phyloP scores from a whole-genome alignment of 92 coral and sea anemone genomes.

The Phenganax stokvisi region DNA sequence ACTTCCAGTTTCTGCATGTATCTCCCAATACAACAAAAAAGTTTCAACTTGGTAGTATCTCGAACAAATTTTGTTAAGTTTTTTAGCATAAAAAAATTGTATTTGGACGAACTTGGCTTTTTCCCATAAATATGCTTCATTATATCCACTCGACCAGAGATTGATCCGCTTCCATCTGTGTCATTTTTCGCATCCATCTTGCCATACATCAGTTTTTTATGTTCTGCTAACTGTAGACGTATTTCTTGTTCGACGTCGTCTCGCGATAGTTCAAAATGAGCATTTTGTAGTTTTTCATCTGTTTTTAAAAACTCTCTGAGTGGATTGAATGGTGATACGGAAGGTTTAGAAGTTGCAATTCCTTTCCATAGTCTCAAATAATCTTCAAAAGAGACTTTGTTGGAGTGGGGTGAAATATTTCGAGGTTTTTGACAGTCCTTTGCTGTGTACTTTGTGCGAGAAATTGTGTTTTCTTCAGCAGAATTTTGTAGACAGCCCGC shows the following conservation, averaged over 20 bases:
- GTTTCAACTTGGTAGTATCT: neutral
- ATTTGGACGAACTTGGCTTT: conserved; percentile 37
- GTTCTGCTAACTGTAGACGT: conserved; percentile 75
- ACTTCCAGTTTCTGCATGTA: neutral
- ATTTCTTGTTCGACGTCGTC: conserved; percentile 83
- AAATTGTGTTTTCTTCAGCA: conserved; percentile 52
- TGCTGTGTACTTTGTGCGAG: conserved; percentile 29
- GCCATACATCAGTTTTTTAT: conserved; percentile 86
- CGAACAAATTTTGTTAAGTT: neutral
- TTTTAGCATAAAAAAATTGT: neutral
- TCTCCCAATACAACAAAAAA: neutral
- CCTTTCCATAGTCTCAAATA: conserved; percentile 95
- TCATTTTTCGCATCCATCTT: conserved; percentile 53
- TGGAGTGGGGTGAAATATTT: conserved; percentile 19
- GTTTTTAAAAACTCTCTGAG: conserved; percentile 60
- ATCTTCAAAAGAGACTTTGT: conserved; percentile 78
- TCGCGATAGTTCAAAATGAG: conserved; percentile 87
- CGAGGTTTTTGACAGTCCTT: conserved; percentile 25
- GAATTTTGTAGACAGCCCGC: conserved; percentile 76
- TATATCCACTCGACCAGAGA: conserved; percentile 59
- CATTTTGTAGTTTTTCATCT: conserved; percentile 78
- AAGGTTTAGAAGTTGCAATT: conserved; percentile 90
- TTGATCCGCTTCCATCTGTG: conserved; percentile 16
- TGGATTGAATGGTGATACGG: conserved; percentile 53
- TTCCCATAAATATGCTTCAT: conserved; percentile 76